Evolutionary conservation across 2,888 invertebrate genomes (phyloP).

Genomic region (Lypha dubia): DNA sequence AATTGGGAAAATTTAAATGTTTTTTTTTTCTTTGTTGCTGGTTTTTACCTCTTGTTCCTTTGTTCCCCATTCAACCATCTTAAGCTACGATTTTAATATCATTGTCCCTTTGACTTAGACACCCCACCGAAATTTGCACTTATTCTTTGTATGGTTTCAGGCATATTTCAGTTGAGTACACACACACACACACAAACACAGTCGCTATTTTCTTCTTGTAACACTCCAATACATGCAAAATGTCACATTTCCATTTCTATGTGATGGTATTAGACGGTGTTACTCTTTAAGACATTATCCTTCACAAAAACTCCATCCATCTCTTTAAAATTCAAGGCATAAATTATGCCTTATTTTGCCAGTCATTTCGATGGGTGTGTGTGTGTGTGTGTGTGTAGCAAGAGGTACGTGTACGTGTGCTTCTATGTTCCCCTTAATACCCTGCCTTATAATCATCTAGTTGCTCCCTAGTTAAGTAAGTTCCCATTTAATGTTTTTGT

Average conservation of each 20-base stretch:
- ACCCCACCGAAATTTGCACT: constrained; percentile 51
- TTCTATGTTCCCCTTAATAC: constrained; percentile 4
- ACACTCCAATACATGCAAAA: neutral
- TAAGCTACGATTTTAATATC: constrained; percentile 9
- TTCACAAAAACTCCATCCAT: constrained; percentile 57
- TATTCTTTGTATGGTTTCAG: constrained; percentile 44
- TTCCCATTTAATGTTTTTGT: constrained; percentile 55
- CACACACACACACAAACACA: neutral
- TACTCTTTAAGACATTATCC: constrained; percentile 65
- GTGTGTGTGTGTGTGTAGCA: neutral
- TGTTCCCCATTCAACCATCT: neutral
- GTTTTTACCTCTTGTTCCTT: neutral
- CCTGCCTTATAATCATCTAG: neutral
- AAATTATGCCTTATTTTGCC: constrained; percentile 63
- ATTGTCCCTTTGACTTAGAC: constrained; percentile 22
- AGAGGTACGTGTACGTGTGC: constrained; percentile 26
- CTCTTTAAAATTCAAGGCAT: constrained; percentile 52
- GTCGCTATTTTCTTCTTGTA: constrained; percentile 44
- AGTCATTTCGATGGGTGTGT: constrained; percentile 11
- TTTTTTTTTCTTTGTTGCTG: too few species aligned
- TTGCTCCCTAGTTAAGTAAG: constrained; percentile 23
- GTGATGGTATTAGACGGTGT: constrained; percentile 61
- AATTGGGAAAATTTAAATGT: constrained; percentile 10
- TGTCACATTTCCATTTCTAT: neutral
- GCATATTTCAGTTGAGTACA: too few species aligned